These are phyloP conservation scores for Drosophila atripex DNA, from an alignment of 2,888 invertebrate species.

Conservation along the genomic window DNA sequence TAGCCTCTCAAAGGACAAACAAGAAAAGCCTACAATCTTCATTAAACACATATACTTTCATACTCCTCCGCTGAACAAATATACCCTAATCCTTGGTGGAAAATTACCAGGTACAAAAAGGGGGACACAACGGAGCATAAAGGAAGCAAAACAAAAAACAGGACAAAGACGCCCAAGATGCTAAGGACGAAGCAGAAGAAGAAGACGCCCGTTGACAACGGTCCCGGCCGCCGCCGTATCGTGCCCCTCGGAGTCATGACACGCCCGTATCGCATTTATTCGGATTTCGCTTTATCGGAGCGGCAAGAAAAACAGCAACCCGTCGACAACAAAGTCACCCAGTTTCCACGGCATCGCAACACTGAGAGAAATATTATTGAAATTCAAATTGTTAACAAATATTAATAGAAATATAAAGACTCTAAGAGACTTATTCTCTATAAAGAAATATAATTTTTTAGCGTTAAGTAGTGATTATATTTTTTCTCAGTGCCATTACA, in stretches of 20 bases:
- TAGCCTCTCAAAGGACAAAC: neutral
- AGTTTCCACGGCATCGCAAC: conserved; percentile 67
- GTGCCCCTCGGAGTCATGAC: conserved; percentile 45
- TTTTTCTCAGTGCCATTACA: neutral
- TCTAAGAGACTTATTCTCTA: no score
- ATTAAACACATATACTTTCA: neutral
- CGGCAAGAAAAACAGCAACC: conserved; percentile 37
- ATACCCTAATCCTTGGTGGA: neutral
- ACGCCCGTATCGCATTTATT: conserved; percentile 71
- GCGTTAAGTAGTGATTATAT: neutral
- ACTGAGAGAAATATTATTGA: neutral
- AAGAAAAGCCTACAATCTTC: neutral
- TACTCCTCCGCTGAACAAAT: neutral
- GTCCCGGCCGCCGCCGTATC: neutral
- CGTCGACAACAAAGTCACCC: conserved; percentile 65
- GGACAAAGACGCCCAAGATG: conserved; percentile 45
- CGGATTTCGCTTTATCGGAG: conserved; percentile 71
- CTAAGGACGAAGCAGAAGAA: conserved; percentile 22
- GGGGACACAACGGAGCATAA: neutral
- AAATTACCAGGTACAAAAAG: neutral
- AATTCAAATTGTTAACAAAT: neutral
- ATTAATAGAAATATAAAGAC: neutral
- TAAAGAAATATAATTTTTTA: neutral
- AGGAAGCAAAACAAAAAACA: conserved; percentile 23
- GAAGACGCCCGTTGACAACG: conserved; percentile 35